Conservation (phyloP, 2,797 vertebrate species). For the Sebastes glaucus region DNA sequence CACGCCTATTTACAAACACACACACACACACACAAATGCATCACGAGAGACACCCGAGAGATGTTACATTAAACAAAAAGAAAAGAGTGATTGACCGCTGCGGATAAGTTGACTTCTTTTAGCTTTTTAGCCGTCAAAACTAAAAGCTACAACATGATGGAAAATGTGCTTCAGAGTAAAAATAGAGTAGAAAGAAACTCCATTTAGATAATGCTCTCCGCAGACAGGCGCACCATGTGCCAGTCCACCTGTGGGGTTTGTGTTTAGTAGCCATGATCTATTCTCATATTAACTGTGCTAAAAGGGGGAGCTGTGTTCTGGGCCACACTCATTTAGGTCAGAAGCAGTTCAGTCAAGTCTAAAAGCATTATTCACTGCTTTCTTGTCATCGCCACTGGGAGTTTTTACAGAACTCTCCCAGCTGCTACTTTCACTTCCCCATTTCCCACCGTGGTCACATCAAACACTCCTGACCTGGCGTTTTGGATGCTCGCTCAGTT, state of each 20-base stretch:
- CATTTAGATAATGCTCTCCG: background rate
- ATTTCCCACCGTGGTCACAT: conserved; percentile 49
- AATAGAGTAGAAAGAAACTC: conserved; percentile 8
- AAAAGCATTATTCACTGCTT: conserved; percentile 50
- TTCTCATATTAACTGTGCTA: conserved; percentile 58
- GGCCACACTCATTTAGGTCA: conserved; percentile 66
- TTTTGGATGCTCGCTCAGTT: conserved; percentile 43
- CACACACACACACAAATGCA: conserved; percentile 6
- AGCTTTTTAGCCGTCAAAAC: background rate
- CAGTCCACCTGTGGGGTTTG: conserved; percentile 55
- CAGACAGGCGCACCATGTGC: conserved; percentile 5
- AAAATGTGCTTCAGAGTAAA: conserved; percentile 10
- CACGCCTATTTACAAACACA: background rate
- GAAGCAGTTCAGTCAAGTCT: conserved; percentile 47
- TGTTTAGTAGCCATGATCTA: conserved; percentile 63
- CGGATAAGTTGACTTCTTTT: background rate
- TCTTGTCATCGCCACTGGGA: conserved; percentile 39
- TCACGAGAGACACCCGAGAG: background rate
- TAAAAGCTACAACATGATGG: background rate
- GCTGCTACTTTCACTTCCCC: conserved; percentile 71
- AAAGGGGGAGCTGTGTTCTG: conserved; percentile 60
- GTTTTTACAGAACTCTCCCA: conserved; percentile 53
- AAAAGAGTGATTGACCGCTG: background rate
- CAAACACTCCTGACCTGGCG: conserved; percentile 58
- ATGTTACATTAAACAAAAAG: conserved; percentile 7